Base-by-base conservation (phyloP, 2,888 invertebrate genomes). In the Flabesymbios commensalis region DNA sequence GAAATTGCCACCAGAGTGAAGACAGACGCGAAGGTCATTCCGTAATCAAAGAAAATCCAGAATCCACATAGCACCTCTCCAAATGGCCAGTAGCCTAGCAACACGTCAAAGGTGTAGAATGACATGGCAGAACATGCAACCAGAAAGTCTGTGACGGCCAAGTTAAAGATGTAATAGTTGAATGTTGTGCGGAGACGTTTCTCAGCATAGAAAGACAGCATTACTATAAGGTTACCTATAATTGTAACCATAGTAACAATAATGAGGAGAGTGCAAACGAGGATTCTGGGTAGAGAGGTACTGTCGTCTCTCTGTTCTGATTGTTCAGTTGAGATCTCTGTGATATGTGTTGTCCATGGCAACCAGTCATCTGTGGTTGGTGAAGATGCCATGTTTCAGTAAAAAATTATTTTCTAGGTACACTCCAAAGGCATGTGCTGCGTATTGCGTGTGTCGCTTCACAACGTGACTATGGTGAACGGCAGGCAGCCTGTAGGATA, bases 31-130 rank as follows among this genome's bases (percentile, higher is more conserved):
- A 81, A 81, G 10, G 80, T 81, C 79, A 78, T 79, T 26, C 76
- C 78, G 64, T 80, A 81, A 63, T 81, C 81, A 64, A 74, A 78
- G 71, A 81, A 80, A 42, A 81, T 75, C 81, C 81, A 81, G 31
- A 79, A 63, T 2, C 74, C 75, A 57, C 81, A 81, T 66, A 80
- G 67, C 47, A 78, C 67, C 55, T 66, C 63, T 3, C 78, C 76
- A 62, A 81, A 79, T 2, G 80, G 80, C 74, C 81, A 81, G 59
- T 78, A 76, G 3, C 78, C 79, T 17, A 78, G 72, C 1, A 79
- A 62, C 42, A 74, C 74, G 61, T 77, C 71, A 24, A 76, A 64
- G 5, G 78, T 76, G 63, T 78, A 79, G 57, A 81, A 75, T 19
- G 73, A 72, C 80, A 81, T 81, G 2, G 79, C 81, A 3, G 73